Base-by-base conservation (phyloP, 1,140 invertebrate species). In the Drosophila tsacasi region DNA sequence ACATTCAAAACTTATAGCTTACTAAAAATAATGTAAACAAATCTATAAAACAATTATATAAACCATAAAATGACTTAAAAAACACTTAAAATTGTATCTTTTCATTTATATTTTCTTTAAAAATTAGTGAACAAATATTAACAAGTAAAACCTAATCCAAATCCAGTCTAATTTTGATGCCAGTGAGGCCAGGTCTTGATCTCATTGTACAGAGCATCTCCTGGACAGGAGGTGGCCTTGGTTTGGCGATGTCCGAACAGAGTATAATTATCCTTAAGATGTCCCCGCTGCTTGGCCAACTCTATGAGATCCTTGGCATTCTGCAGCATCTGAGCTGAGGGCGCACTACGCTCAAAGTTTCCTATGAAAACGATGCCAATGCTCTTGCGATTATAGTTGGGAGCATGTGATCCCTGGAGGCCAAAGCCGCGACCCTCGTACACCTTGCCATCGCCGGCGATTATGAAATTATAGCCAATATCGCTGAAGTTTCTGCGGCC, bases 401-500 rank as follows among this genome's bases (percentile, higher is more conserved):
- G 92, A 0, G 96, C 94, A 83, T 97, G 96, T 0, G 96, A 95
- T 0, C 96, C 96, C 0, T 94, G 83, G 2, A 92, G 87, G 9
- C 94, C 93, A 95, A 96, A 97, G 3, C 96, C 96, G n/a, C 96
- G 94, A 0, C 96, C 97, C 83, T 96, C 96, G 76, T 95, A 95
- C 4, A 94, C 94, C 3, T 93, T 91, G 12, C 94, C 94, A 76
- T 95, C 94, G 37, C 94, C 93, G 39, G 94, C 94, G 25, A 94
- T 93, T 9, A 89, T 94, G 52, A 94, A 94, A 76, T 94, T 94
- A 94, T 97, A 95, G 93, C 97, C 93, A 79, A 95, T 96, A 81
- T 97, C 97, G 81, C 93, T 94, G 95, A 96, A 97, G 0, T 93
- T 93, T 2, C 93, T 93, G 15, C 87, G 92, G 37, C 95, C 94